phyloP scores from a whole-genome alignment of 2,797 vertebrate species.

The Sebastes matsubarae region DNA sequence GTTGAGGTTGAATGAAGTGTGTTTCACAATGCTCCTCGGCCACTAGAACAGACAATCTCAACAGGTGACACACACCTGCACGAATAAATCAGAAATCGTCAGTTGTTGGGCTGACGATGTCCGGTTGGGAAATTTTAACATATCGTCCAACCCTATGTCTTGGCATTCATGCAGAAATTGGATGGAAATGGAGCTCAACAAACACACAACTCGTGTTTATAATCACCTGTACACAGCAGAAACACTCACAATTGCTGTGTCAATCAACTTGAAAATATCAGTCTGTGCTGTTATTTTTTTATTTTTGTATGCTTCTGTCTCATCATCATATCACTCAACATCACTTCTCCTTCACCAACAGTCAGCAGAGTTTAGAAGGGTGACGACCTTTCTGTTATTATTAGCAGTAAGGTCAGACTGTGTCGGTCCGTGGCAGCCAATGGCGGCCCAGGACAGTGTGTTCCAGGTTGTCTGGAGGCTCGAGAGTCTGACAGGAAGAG shows the following conservation, averaged over 20 bases:
- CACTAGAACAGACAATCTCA: rapidly evolving
- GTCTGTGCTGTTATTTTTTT: background rate
- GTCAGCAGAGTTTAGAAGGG: constrained; percentile 18
- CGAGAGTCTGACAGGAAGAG: constrained; percentile 40
- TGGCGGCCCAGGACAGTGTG: constrained; percentile 17
- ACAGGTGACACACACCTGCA: too few relatives aligned
- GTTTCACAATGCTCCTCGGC: rapidly evolving
- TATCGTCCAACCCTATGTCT: background rate
- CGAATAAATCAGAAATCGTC: too few relatives aligned
- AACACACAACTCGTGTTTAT: background rate
- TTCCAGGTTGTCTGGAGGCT: constrained; percentile 51
- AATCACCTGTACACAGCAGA: background rate
- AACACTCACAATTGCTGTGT: background rate
- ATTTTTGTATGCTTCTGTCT: background rate
- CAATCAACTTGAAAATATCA: background rate
- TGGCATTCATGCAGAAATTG: background rate
- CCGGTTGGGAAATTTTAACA: too few relatives aligned
- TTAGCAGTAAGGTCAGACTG: constrained; percentile 56
- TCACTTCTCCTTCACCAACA: constrained; percentile 11
- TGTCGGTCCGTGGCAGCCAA: constrained; percentile 15
- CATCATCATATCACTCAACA: background rate
- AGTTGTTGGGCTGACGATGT: too few relatives aligned
- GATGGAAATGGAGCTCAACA: background rate
- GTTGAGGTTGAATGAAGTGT: rapidly evolving
- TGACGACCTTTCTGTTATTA: constrained; percentile 46